Conservation (phyloP, 2,888 invertebrate species). For the Hydrotaea cyrtoneurina region DNA sequence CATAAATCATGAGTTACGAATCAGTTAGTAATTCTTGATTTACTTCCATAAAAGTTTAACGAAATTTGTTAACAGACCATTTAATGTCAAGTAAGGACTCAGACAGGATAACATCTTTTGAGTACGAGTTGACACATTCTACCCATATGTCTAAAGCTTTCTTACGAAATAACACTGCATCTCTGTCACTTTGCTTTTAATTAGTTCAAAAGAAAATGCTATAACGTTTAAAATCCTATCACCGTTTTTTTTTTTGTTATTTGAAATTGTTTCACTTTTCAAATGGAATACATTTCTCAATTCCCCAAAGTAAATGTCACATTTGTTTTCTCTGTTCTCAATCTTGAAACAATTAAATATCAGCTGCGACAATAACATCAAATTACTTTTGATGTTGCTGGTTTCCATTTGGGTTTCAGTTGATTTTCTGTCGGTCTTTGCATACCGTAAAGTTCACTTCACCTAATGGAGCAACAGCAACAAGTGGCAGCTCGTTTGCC, state of each 20-base stretch:
- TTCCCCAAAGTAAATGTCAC: constrained; percentile 23
- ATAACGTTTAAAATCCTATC: constrained; percentile 15
- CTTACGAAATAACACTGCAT: background rate
- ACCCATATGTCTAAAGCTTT: background rate
- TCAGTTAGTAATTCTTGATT: no score
- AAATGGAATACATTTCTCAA: constrained; percentile 14
- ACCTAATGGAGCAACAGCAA: constrained; percentile 18
- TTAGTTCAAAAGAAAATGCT: background rate
- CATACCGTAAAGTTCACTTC: constrained; percentile 6
- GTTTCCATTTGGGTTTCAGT: background rate
- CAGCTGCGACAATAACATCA: constrained; percentile 57
- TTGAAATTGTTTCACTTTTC: background rate
- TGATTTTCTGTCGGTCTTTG: background rate
- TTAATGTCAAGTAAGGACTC: no score
- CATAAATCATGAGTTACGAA: no score
- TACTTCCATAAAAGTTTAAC: no score
- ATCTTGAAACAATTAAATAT: constrained; percentile 58
- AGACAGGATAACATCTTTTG: no score
- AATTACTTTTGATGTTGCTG: constrained; percentile 46
- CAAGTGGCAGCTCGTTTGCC: constrained; percentile 1
- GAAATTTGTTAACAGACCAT: no score
- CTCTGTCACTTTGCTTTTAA: background rate
- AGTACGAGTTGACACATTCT: no score
- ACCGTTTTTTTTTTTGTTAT: background rate
- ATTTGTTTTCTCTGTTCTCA: constrained; percentile 15